phyloP scores from a whole-genome alignment of 2,113 vertebrate genomes.

The Aptenodytes forsteri region DNA sequence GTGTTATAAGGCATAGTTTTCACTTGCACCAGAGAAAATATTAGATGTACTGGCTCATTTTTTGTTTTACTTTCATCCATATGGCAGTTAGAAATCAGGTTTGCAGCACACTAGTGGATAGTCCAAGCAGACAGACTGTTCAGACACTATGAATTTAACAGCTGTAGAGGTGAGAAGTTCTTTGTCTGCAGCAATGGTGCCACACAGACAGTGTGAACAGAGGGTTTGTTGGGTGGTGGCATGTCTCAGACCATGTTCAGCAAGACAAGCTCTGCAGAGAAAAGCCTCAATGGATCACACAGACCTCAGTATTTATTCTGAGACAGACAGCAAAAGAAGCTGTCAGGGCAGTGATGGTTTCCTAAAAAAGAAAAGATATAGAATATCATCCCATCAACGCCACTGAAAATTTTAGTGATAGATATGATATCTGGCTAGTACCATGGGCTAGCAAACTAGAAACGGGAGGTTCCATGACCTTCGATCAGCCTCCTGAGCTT shows the following conservation, averaged over 20 bases:
- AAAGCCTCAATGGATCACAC: neutral
- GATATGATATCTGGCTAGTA: neutral
- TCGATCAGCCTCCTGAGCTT: neutral
- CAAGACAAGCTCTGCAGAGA: neutral
- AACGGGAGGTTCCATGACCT: neutral
- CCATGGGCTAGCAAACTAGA: neutral
- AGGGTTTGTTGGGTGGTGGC: neutral
- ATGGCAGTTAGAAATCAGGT: neutral
- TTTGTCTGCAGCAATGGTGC: neutral
- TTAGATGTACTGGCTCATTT: neutral
- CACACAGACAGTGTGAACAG: neutral
- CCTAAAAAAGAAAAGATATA: neutral
- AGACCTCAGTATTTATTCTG: neutral
- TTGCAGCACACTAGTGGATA: neutral
- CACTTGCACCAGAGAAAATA: neutral
- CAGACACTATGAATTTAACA: neutral
- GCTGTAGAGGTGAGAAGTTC: neutral
- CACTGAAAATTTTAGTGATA: neutral
- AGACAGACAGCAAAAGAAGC: neutral
- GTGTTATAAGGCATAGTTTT: neutral
- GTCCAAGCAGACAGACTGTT: neutral
- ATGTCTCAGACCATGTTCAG: neutral
- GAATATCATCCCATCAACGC: neutral
- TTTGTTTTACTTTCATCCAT: neutral
- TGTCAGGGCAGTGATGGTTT: neutral